Evolutionary conservation across 2,888 invertebrate species (phyloP).

Genomic region (Mythimna lalbum): DNA sequence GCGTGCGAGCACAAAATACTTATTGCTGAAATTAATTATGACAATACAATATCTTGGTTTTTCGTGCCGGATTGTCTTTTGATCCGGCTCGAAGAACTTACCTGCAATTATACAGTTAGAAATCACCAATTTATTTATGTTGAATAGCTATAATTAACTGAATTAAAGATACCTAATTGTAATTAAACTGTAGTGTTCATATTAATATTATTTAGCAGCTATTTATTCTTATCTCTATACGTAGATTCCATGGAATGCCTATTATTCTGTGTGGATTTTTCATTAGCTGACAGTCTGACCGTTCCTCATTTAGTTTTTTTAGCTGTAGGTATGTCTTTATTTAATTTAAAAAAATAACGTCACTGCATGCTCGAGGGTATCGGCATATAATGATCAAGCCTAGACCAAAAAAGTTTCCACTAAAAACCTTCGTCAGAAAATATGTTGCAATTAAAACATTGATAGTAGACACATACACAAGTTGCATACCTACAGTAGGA

Average conservation of each 20-base stretch:
- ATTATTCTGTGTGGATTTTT: too few species aligned
- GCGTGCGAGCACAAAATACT: slow-evolving; percentile 5
- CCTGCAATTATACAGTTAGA: not conserved
- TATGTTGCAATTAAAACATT: too few species aligned
- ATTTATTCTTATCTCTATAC: too few species aligned
- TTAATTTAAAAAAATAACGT: too few species aligned
- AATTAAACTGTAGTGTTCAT: not conserved
- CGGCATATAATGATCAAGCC: not conserved
- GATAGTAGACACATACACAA: not conserved
- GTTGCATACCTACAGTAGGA: not conserved
- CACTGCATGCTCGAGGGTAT: not conserved
- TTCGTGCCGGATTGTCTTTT: not conserved
- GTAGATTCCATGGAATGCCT: too few species aligned
- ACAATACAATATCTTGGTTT: not conserved
- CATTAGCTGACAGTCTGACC: too few species aligned
- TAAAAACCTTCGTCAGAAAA: not conserved
- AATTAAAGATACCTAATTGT: not conserved
- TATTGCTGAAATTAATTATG: not conserved
- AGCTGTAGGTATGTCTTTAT: too few species aligned
- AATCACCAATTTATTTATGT: not conserved
- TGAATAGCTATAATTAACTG: not conserved
- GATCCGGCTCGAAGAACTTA: slow-evolving; percentile 6
- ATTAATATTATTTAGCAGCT: too few species aligned
- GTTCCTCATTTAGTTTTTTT: too few species aligned
- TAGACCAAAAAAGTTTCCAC: not conserved